A percentile compares a stretch with the other conserved stretches of the same genome.
Evolutionary conservation across 1,140 invertebrate genomes (phyloP).

Genomic region (Ips typographus): DNA sequence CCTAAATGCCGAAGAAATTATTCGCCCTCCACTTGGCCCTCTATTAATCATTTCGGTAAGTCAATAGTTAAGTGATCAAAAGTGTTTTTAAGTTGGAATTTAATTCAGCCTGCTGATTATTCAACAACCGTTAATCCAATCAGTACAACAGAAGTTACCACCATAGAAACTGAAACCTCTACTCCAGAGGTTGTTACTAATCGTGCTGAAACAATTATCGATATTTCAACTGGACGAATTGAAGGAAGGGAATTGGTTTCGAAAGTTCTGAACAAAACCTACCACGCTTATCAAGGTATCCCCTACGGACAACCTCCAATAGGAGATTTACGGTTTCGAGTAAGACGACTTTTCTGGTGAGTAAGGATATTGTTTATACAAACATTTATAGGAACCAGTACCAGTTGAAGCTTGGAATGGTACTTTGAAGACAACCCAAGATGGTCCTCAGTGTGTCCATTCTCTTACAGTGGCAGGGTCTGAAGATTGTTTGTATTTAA

Average conservation of each 20-base stretch:
- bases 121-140: too few species aligned
- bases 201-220: not conserved
- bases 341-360: not conserved
- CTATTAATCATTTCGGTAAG: too few species aligned
- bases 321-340: constrained; percentile 16
- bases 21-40: too few species aligned
- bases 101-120: too few species aligned
- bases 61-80: too few species aligned
- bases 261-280: not conserved
- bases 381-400: constrained; percentile 54
- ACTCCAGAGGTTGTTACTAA: too few species aligned
- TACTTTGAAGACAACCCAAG: constrained; percentile 55
- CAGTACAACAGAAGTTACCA: too few species aligned
- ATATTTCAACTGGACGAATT: constrained; percentile 19
- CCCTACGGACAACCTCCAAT: constrained; percentile 20
- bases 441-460: constrained; percentile 53
- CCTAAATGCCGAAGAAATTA: too few species aligned
- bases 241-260: constrained; percentile 6
- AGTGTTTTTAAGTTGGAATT: too few species aligned
- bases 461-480: constrained; percentile 39
- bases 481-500: constrained; percentile 83
- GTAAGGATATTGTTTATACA: not conserved
- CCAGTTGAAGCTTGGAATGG: constrained; percentile 59
- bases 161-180: too few species aligned
- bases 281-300: constrained; percentile 20